Base-by-base conservation (phyloP, 2,888 invertebrate genomes). In the Tortricodes alternella region DNA sequence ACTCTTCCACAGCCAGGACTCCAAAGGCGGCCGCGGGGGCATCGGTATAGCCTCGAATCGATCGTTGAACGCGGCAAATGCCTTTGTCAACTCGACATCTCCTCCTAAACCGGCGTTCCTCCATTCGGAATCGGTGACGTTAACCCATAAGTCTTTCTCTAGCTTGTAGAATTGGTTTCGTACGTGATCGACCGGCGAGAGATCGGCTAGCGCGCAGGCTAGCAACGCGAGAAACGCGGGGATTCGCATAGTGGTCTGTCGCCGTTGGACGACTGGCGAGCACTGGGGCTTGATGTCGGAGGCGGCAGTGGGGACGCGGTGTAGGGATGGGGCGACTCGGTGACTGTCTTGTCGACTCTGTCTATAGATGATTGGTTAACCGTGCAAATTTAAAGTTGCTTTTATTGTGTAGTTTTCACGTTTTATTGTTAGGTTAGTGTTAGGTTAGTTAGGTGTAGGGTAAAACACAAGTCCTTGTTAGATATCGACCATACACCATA, bases 1-100 rank as follows among this genome's bases (percentile, higher is more conserved):
- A 51, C 92, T 86, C 27, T 86, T 91, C 94, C 95, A 95, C 59
- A 94, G 80, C 92, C 94, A 95, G 4, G 92, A 73, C 19, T 74
- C 66, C 19, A 85, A 58, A 19, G 76, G 69, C 8, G 82, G 76
- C 19, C 82, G 71, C 46, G 76, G 76, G 23, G 76, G 60, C 50
- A 65, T 65, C 46, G 83, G 82, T 39, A 85, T 66, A 34, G 70
- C 61, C 48, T 92, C 89, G 15, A 94, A 66, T 16, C 76, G 74
- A 60, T 92, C 90, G 60, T 93, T 92, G 66, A 94, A 90, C 11
- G 75, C 74, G 60, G 92, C 88, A 74, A 93, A 94, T 44, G 85
- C 85, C 68, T 89, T 88, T 64, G 94, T 92, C 41, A 94, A 74
- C 63, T 91, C 89, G 21, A 92, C 83, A 68, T 93, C 94, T 2